These are phyloP conservation scores for Petrolisthes manimaculis DNA, from an alignment of 2,888 invertebrate genomes.

Conservation along the genomic window DNA sequence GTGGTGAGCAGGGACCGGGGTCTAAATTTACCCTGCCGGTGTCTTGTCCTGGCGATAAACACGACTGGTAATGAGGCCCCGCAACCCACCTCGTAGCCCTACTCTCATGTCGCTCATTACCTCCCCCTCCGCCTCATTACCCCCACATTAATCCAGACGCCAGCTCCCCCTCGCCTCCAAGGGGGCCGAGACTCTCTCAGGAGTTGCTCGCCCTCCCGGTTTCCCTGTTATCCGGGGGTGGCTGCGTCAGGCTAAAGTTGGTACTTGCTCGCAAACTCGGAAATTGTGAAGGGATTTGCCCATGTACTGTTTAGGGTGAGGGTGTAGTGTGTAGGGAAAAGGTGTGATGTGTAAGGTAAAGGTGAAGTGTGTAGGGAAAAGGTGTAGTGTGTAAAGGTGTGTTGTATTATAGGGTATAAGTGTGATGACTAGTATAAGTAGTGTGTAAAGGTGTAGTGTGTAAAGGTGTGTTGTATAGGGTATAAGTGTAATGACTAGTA, in stretches of 20 bases:
- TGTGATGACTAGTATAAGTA: too few species aligned
- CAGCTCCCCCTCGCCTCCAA: constrained; percentile 1
- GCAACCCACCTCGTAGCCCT: background rate
- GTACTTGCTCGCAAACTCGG: too few species aligned
- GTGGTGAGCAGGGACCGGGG: background rate
- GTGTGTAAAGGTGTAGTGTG: too few species aligned
- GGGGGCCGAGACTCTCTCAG: background rate
- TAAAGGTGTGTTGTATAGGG: too few species aligned
- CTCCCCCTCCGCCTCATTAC: background rate
- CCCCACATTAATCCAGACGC: background rate
- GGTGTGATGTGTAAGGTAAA: background rate
- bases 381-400: too few species aligned
- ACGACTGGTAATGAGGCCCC: constrained; percentile 13
- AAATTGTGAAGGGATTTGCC: too few species aligned
- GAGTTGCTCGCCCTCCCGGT: background rate
- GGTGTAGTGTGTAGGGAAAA: background rate
- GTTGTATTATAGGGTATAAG: too few species aligned
- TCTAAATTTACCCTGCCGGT: background rate
- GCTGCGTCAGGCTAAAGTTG: too few species aligned
- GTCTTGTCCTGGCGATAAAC: constrained; percentile 11
- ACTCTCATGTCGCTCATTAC: constrained; percentile 14
- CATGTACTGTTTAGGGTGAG: background rate
- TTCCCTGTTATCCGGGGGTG: background rate
- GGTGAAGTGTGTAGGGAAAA: background rate
- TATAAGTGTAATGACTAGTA: too few species aligned